Evolutionary conservation across 2,797 vertebrate species (phyloP).

Genomic region (Chromis chromis): DNA sequence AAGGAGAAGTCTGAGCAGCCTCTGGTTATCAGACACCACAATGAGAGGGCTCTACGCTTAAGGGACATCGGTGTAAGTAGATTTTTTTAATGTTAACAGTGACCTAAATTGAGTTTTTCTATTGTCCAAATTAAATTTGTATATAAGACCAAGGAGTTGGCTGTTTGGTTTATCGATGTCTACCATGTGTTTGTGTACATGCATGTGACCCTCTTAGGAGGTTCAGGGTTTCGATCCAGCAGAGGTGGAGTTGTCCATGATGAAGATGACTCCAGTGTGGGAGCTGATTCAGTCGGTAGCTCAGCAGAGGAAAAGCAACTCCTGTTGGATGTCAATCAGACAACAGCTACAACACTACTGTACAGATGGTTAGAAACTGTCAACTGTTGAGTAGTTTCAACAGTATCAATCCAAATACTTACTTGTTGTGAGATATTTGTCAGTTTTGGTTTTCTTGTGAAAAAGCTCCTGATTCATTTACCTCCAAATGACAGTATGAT

Average conservation of each 20-base stretch:
- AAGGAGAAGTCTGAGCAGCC: conserved; percentile 71
- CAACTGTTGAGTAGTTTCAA: not conserved
- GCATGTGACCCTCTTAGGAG: conserved; percentile 71
- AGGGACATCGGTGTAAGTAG: conserved; percentile 72
- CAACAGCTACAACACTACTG: conserved; percentile 91
- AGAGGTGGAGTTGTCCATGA: conserved; percentile 88
- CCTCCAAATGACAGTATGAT: not conserved
- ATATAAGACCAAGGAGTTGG: not conserved
- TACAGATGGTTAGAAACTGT: conserved; percentile 84
- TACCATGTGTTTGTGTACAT: conserved; percentile 14
- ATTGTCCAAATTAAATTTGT: not conserved
- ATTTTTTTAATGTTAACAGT: not conserved
- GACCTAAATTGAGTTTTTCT: not conserved
- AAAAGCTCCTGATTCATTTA: not conserved
- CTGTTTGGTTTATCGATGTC: not conserved
- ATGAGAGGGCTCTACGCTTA: conserved; percentile 82
- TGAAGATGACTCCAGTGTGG: conserved; percentile 80
- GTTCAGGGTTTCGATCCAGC: conserved; percentile 80
- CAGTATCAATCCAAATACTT: not conserved
- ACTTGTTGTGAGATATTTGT: fast-evolving
- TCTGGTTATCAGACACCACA: conserved; percentile 86
- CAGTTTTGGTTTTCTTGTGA: not conserved
- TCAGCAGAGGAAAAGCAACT: conserved; percentile 56
- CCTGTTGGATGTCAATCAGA: conserved; percentile 79
- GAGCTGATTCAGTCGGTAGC: conserved; percentile 77